A percentile compares a stretch with the other conserved stretches of the same genome.
Conservation (phyloP, 2,888 invertebrate species). For the Hirtodrosophila confusa region DNA sequence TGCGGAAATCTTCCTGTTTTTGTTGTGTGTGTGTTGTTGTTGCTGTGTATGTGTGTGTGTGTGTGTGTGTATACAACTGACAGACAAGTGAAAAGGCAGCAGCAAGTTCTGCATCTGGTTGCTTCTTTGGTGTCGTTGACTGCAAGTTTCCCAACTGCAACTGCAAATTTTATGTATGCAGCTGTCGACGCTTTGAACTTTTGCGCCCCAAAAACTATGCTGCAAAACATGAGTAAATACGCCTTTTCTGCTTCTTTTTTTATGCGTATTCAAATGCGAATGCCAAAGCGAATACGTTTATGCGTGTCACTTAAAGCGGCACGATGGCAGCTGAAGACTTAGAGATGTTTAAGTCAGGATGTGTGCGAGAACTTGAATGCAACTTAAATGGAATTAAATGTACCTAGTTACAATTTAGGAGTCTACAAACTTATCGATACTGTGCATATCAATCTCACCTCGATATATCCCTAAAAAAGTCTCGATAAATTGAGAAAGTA, state of each 20-base stretch:
- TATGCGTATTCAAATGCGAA: conserved; percentile 49
- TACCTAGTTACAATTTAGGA: no score
- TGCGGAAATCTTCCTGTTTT: conserved; percentile 41
- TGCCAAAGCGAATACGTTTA: conserved; percentile 37
- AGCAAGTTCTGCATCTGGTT: conserved; percentile 4
- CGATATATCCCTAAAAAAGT: no score
- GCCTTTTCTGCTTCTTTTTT: conserved; percentile 48
- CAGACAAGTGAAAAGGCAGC: conserved; percentile 18
- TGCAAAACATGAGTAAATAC: conserved; percentile 60
- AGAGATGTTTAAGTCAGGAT: not conserved
- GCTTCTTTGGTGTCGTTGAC: conserved; percentile 53
- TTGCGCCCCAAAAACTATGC: conserved; percentile 50
- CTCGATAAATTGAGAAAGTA: no score
- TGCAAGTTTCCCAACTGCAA: conserved; percentile 35
- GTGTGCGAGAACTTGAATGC: not conserved
- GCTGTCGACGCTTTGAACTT: conserved; percentile 61
- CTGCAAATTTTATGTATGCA: conserved; percentile 39
- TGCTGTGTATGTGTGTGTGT: no score
- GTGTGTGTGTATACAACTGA: no score
- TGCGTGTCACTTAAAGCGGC: conserved; percentile 32
- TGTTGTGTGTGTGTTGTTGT: conserved; percentile 17
- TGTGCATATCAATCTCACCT: no score
- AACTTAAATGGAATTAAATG: no score
- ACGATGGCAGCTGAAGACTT: conserved; percentile 4
- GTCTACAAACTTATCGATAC: no score